Base-by-base conservation (phyloP, 2,797 vertebrate genomes). In the Meda fulgida region DNA sequence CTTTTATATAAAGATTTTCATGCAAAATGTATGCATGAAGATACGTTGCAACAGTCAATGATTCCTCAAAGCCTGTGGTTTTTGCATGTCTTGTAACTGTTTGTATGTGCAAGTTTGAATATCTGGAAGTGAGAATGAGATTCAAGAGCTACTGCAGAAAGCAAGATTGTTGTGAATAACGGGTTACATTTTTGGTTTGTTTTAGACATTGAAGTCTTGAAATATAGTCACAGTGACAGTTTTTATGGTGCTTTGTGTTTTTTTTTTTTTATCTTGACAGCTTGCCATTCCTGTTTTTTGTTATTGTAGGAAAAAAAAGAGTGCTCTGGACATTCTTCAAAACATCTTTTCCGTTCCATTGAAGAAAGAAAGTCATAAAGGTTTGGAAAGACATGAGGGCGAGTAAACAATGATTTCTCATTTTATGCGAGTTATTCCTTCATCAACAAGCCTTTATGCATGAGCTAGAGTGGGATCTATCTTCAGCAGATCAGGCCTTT, bases 401-500 rank as follows among this genome's bases (percentile, higher is more conserved):
- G 51, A 71, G 51, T 29, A 63, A 78, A 58, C 34, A 31, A 31
- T 31, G 36, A 60, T 51, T 65, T 48, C 38, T 53, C 60, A 63
- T 60, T 78, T 36, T 8, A 13, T 67, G 82, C 58, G 3, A 78
- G 31, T 55, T 58, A 60, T 48, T 63, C 77, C 67, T 85, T 84
- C 53, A 63, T 48, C 48, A 63, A 63, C 76, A 71, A 43, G 29
- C 36, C 29, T 77, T 70, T 31, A 69, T 16, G 65, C 19, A 53
- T 36, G 66, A 81, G 66, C 43, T 65, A 53, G 34, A 29, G 53
- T 34, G n/a, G 76, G 76, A 71, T 84, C 67, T 26, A 55, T 58
- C 46, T 43, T 23, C 51, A 77, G 65, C 65, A 70, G 73, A 84
- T 83, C 43, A 51, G 66, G 73, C 48, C 70, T 38, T 79, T 79